These are phyloP conservation scores for Lithosia quadra DNA, from an alignment of 2,888 invertebrate species.

Conservation along the genomic window DNA sequence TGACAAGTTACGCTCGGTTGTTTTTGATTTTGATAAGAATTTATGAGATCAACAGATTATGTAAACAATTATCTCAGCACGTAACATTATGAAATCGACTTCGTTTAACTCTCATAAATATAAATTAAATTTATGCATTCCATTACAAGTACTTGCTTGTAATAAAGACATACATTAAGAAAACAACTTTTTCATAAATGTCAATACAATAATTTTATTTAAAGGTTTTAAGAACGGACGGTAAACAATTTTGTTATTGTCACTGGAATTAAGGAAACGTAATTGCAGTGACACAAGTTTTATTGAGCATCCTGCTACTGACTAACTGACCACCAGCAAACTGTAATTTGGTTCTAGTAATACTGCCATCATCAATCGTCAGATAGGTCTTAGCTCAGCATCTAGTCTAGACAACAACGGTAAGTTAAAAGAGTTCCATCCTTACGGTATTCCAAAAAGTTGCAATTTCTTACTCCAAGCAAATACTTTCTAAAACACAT, in stretches of 20 bases:
- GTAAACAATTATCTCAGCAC: slow-evolving; percentile 21
- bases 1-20: slow-evolving; percentile 51
- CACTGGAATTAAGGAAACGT: slow-evolving; percentile 36
- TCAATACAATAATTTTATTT: slow-evolving; percentile 5
- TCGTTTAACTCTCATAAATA: slow-evolving; percentile 7
- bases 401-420: too few species aligned
- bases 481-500: not conserved
- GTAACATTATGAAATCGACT: not conserved
- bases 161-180: not conserved
- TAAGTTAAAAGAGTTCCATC: too few species aligned
- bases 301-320: slow-evolving; percentile 24
- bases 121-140: not conserved
- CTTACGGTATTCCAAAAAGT: not conserved
- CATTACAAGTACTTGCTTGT: not conserved
- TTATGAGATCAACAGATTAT: slow-evolving; percentile 50
- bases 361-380: not conserved
- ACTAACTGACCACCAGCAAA: slow-evolving; percentile 15
- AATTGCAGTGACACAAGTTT: slow-evolving; percentile 19
- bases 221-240: not conserved
- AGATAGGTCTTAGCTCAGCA: too few species aligned
- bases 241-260: slow-evolving; percentile 19
- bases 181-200: slow-evolving; percentile 6
- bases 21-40: slow-evolving; percentile 45
- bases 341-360: not conserved
- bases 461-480: not conserved